Evolutionary conservation across 2,797 vertebrate species (phyloP), one percentile per base, ranked within the genome.

Genomic region (Acanthornis magna): DNA sequence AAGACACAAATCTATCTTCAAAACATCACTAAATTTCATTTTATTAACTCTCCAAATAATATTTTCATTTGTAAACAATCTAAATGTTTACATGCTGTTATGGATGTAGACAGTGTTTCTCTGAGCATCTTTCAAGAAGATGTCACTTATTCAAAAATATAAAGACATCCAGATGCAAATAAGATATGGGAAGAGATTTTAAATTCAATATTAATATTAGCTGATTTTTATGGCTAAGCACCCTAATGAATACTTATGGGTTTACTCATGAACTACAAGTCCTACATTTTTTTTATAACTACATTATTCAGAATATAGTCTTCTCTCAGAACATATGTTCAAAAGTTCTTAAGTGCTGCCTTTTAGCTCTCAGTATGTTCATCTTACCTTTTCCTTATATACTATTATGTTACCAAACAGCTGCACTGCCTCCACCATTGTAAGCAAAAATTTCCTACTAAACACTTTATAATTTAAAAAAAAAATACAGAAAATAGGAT

Each of bases 221-320:
- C 53, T 53, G 7, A 1, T 34, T 89, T 81, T 38, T 89, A 78
- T 82, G 13, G 5, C 15, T 50, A 32, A 89, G 11, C 5, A 60
- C 0, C 1, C 10, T 65, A 38, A 53, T 19, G 11, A 77, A n/a
- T 43, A n/a, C 4, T 47, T 57, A 7, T 1, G 4, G 0, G 6
- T 68, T 88, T 85, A 16, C 16, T 47, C 22, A 26, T 9, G 7
- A 65, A 23, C 7, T 71, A 7, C 4, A 63, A 61, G 16, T 53
- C 14, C 10, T 91, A 29, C 10, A 29, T 55, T 71, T 2, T 70
- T 88, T 83, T 71, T 16, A 43, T 32, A 66, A 26, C 22, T 20
- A 6, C 4, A 14, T 42, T 75, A 27, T 55, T 67, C 74, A 89
- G 20, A 87, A 63, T 34, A 62, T 3, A 61, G 17, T 60, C 43